Conservation (phyloP, 2,888 invertebrate genomes). For the Thera obeliscata region DNA sequence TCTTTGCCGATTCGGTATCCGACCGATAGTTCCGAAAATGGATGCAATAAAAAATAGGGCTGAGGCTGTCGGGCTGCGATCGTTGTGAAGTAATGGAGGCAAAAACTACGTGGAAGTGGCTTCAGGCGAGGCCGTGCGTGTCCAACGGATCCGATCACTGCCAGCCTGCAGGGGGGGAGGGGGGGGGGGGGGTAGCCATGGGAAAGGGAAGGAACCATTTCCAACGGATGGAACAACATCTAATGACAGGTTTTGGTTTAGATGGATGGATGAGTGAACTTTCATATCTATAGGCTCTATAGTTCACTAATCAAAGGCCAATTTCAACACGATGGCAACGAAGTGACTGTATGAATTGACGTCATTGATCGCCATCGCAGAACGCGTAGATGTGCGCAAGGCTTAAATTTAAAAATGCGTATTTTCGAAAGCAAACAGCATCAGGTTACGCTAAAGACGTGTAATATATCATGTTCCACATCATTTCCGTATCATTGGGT, state of each 20-base stretch:
- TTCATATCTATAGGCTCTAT: no score
- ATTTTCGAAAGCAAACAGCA: not conserved
- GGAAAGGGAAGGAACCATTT: no score
- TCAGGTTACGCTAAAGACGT: constrained; percentile 8
- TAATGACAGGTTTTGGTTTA: no score
- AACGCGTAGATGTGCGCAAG: no score
- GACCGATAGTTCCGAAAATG: constrained; percentile 27
- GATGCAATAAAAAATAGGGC: constrained; percentile 34
- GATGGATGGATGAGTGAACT: not conserved
- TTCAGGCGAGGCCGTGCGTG: constrained; percentile 18
- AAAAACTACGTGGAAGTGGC: constrained; percentile 29
- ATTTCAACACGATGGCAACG: no score
- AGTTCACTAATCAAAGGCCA: no score
- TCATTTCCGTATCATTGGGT: constrained; percentile 12
- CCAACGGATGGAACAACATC: no score
- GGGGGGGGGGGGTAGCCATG: no score
- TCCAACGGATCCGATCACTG: not conserved
- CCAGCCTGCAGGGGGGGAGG: not conserved
- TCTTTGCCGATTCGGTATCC: not conserved
- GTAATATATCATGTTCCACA: constrained; percentile 14
- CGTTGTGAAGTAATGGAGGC: constrained; percentile 27
- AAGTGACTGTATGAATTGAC: no score
- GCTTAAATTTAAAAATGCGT: not conserved
- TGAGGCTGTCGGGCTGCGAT: constrained; percentile 21
- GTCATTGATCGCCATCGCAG: no score